Base-by-base conservation (phyloP, 2,797 vertebrate genomes). In the Anableps anableps region DNA sequence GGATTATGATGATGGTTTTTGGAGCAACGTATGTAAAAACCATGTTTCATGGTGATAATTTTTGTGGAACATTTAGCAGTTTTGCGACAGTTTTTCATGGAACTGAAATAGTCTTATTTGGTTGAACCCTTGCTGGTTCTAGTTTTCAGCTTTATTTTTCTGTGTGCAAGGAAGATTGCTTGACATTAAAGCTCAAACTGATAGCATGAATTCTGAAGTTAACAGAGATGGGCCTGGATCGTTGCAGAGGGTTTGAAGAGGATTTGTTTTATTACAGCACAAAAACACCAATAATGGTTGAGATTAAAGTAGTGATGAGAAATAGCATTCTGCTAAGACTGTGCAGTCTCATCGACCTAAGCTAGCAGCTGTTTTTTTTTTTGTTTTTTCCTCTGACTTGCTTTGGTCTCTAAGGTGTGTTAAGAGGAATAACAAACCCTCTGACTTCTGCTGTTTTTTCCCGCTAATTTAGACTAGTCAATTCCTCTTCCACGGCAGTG, bases 251-350 rank as follows among this genome's bases (percentile, higher is more conserved):
- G 64, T 90, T 85, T 79, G 72, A 72, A 83, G 80, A 68, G 80
- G 80, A 75, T 88, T 88, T 82, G 71, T 29, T 82, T 50, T 41
- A 55, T 88, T 83, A 83, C 70, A 21, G 29, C 34, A 81, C 74
- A 74, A 82, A 83, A 91, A 81, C 72, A 84, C 26, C 41, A 77
- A 31, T 88, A 79, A 87, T 81, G 55, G 71, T 64, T 74, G 66
- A 83, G 58, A 83, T 88, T 79, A 85, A 58, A 87, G 55, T 75
- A 79, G 55, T 75, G 66, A 84, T 81, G 74, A 85, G 50, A 83
- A 74, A 62, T 38, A 79, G 41, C 31, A 31, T 2, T 0, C 23
- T 72, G 23, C 76, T 75, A 9, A 70, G 53, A 38, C 70, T 62
- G 51, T 55, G 64, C 81, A 45, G 68, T 76, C 75, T 81, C 72